Evolutionary conservation across 2,888 invertebrate genomes (phyloP), one percentile per base, ranked within the genome.

Genomic region (Elaeidobius kamerunicus): DNA sequence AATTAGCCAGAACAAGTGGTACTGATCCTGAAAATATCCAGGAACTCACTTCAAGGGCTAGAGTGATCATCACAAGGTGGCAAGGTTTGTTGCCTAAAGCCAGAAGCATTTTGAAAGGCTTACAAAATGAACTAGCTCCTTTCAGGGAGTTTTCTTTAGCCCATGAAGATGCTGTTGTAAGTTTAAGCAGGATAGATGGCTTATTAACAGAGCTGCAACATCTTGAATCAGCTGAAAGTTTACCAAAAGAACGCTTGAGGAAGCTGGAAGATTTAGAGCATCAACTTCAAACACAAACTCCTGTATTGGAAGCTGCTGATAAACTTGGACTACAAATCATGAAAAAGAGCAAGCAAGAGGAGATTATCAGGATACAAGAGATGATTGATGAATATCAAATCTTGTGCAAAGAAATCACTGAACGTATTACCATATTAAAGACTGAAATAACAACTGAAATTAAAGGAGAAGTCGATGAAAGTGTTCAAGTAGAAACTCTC

Each of bases 401-500:
- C 0, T 67, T 86, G 2, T 84, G 81, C 80, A 78, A 77, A 51
- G 79, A 82, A 54, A 78, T 86, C 18, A 78, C 78, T 35, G 69
- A 72, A 2, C 73, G 80, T 18, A 75, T 83, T 1, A 69, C 69
- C 2, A 69, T 68, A 2, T 63, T 80, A 0, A 78, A 76, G 64
- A 67, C 69, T 58, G 72, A 63, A 65, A 72, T 74, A 5, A 69
- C 60, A 55, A 68, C 52, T 54, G 71, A 64, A 64, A 70, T 60
- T 30, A 69, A 68, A 36, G 60, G 59, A 11, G 80, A 79, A 51
- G 76, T 79, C 1, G 79, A 82, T 52, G 80, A 83, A 65, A 74
- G 79, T 35, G 76, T 81, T 1, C 80, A 89, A 74, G 87, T 88
- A 7, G 84, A 89, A 57, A 88, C 88, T 0, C 73, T 86, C 5